Conservation (phyloP, 2,113 vertebrate species). For the Meles meles region DNA sequence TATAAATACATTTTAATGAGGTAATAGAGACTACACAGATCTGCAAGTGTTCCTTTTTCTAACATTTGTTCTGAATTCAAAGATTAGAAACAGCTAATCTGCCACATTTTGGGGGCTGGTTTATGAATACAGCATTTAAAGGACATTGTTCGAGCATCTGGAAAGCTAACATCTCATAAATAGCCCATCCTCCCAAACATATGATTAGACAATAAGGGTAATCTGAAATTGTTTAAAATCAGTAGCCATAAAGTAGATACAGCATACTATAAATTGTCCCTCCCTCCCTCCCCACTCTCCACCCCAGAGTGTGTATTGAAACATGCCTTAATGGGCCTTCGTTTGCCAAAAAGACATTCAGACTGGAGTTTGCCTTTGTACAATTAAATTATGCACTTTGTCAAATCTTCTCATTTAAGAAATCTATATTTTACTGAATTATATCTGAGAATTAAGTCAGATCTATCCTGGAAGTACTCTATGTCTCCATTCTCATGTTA, state of each 20-base stretch:
- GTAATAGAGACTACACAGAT: constrained; percentile 80
- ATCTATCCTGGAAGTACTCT: constrained; percentile 23
- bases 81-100: constrained; percentile 85
- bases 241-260: constrained; percentile 73
- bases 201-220: constrained; percentile 87
- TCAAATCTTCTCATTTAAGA: constrained; percentile 72
- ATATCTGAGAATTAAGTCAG: constrained; percentile 48
- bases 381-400: constrained; percentile 71
- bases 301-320: constrained; percentile 65
- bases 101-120: constrained; percentile 76
- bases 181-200: constrained; percentile 82
- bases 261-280: constrained; percentile 66
- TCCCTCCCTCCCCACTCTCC: constrained; percentile 64
- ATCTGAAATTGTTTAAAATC: constrained; percentile 79
- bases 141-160: constrained; percentile 86
- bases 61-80: constrained; percentile 82
- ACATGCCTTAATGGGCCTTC: constrained; percentile 63
- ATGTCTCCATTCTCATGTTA: background rate
- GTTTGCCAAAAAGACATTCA: constrained; percentile 68
- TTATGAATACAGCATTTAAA: constrained; percentile 82
- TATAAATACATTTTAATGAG: constrained; percentile 83
- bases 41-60: constrained; percentile 81
- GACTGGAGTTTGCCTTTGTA: constrained; percentile 64
- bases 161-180: constrained; percentile 83
- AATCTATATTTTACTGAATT: constrained; percentile 67